Base-by-base conservation (phyloP, 2,888 invertebrate species). In the Dasypolia templi region DNA sequence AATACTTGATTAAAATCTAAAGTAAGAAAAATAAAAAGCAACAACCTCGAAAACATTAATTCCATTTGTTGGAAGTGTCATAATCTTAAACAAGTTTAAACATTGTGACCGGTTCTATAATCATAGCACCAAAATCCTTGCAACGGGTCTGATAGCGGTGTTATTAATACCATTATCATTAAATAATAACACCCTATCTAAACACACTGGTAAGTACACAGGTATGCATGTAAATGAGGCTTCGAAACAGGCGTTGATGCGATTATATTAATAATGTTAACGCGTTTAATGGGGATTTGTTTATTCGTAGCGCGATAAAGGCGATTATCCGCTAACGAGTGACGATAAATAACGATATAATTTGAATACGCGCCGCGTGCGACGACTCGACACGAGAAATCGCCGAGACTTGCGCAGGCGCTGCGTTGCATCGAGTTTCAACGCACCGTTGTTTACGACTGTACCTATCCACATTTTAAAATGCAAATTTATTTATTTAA, bases 211-310 rank as follows among this genome's bases (percentile, higher is more conserved):
- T 75, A 64, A 78, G 77, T 82, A 87, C 83, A 71, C 77, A 77
- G 77, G 81, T 77, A 73, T 62, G 70, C 85, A 94, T 93, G 93
- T 91, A 92, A 94, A 94, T 92, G 89, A 90, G 89, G 82, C 66
- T 77, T 77, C 87, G 88, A 89, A 74, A 81, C 79, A 68, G 68
- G 67, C 82, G 68, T 82, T 87, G 83, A 90, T 90, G 91, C 89
- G 92, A 92, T 94, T 90, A 93, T 92, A 94, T 93, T 94, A 93
- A 93, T 94, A 94, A 95, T 92, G 93, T 93, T 93, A 92, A 93
- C 93, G 87, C 91, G 87, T 89, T 89, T 92, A 93, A 94, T 91
- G 90, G 89, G 87, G 92, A 93, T 94, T 95, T 95, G 95, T 95
- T 94, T 94, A 93, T 93, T 92, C 90, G 86, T 72, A 89, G 87